Percentiles rank a stretch among this genome's conserved stretches.
Evolutionary conservation across 2,113 vertebrate genomes (phyloP).

Genomic region (Myotis yumanensis): DNA sequence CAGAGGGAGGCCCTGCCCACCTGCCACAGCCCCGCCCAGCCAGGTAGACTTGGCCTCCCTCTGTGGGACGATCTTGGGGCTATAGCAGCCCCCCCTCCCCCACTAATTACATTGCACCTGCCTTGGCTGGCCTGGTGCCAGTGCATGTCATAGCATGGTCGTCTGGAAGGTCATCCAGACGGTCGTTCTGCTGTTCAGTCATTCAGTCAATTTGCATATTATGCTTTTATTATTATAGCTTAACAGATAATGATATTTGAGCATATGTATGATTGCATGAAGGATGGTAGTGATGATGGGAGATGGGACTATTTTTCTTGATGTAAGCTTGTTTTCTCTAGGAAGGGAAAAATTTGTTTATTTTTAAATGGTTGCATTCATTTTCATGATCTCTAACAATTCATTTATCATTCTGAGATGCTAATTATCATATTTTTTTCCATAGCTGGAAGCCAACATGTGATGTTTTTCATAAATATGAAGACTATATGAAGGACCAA

Average conservation of each 20-base stretch:
- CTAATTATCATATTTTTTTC: slow-evolving; percentile 57
- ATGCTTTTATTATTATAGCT: neutral
- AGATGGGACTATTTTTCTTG: slow-evolving; percentile 45
- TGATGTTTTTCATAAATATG: slow-evolving; percentile 83
- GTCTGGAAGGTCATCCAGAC: too few relatives aligned
- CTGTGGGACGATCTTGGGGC: too few relatives aligned
- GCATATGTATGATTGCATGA: neutral
- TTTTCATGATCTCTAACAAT: slow-evolving; percentile 54
- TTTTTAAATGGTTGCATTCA: slow-evolving; percentile 20
- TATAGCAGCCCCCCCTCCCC: too few relatives aligned
- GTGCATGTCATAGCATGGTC: too few relatives aligned
- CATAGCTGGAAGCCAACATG: slow-evolving; percentile 84
- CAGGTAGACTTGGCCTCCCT: too few relatives aligned
- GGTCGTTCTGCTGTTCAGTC: too few relatives aligned
- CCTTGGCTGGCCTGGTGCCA: too few relatives aligned
- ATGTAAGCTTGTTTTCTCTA: slow-evolving; percentile 33
- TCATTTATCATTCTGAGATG: slow-evolving; percentile 35
- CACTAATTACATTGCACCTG: too few relatives aligned
- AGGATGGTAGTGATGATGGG: neutral
- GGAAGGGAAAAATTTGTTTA: neutral
- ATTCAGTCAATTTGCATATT: too few relatives aligned
- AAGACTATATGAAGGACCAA: slow-evolving; percentile 82
- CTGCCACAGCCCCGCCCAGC: too few relatives aligned
- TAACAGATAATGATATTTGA: slow-evolving; percentile 27
- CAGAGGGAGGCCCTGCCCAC: too few relatives aligned